Percentiles rank a stretch among this genome's conserved stretches.
phyloP scores from a whole-genome alignment of 2,888 invertebrate genomes.

The Rambutsinella grinnellia region DNA sequence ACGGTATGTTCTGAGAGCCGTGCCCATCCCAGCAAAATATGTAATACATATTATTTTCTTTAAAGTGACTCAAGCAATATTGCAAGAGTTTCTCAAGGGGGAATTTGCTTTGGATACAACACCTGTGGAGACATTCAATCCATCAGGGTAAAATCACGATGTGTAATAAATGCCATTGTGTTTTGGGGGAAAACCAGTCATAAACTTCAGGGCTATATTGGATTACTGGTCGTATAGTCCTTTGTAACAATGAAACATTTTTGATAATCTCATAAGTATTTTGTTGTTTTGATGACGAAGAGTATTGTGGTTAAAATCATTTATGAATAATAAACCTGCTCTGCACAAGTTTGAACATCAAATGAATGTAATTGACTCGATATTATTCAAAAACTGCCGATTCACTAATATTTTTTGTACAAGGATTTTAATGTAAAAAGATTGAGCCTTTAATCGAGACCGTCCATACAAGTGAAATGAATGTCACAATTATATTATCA shows the following conservation, averaged over 20 bases:
- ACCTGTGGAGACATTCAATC: conserved; percentile 52
- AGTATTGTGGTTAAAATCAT: too few relatives aligned
- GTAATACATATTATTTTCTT: conserved; percentile 34
- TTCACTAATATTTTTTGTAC: too few relatives aligned
- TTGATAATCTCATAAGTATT: too few relatives aligned
- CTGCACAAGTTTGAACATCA: too few relatives aligned
- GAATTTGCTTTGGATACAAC: conserved; percentile 8
- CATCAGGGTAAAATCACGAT: conserved; percentile 41
- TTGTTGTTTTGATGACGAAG: too few relatives aligned
- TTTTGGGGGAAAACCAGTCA: conserved; percentile 24
- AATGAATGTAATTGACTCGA: too few relatives aligned
- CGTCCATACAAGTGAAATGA: too few relatives aligned
- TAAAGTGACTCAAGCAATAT: background rate
- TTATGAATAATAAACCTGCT: too few relatives aligned
- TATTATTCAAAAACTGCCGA: too few relatives aligned
- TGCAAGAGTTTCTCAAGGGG: background rate
- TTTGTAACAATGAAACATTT: conserved; percentile 12
- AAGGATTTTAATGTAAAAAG: too few relatives aligned
- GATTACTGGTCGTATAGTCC: background rate
- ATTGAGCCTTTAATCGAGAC: too few relatives aligned
- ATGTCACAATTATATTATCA: too few relatives aligned
- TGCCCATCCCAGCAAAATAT: conserved; percentile 39
- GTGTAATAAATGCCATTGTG: conserved; percentile 38
- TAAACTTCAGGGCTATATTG: background rate
- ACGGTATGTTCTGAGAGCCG: conserved; percentile 37